These are phyloP conservation scores for Drosophila pegasa DNA, from an alignment of 2,888 invertebrate genomes.

Conservation along the genomic window DNA sequence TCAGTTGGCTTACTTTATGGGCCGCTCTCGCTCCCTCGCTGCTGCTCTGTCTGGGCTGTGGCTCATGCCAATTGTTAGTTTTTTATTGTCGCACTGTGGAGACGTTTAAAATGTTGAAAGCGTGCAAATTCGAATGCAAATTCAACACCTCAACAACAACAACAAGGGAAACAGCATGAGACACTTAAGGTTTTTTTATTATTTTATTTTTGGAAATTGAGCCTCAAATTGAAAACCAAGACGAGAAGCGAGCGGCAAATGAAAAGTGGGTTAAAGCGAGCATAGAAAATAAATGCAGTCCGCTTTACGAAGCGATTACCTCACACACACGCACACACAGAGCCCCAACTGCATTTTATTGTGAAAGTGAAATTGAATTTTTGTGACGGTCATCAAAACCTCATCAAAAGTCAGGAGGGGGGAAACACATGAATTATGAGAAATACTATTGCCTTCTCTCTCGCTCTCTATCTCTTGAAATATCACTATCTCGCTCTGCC, in stretches of 20 bases:
- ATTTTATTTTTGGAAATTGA: constrained; percentile 63
- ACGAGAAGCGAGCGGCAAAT: constrained; percentile 61
- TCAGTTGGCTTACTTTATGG: constrained; percentile 23
- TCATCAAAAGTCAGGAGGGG: constrained; percentile 38
- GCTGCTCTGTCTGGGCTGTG: constrained; percentile 39
- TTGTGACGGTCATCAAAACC: constrained; percentile 44
- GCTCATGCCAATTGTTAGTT: constrained; percentile 73
- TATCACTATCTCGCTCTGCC: not conserved
- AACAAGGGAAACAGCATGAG: constrained; percentile 27
- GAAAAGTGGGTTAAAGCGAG: constrained; percentile 75
- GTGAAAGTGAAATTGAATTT: constrained; percentile 68
- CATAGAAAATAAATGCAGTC: constrained; percentile 63
- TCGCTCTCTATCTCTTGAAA: not conserved
- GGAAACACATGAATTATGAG: constrained; percentile 8
- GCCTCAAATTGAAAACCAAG: constrained; percentile 73
- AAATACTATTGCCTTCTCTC: constrained; percentile 8
- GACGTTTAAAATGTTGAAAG: constrained; percentile 71
- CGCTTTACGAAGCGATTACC: constrained; percentile 54
- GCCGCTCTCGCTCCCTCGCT: not conserved
- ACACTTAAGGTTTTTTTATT: constrained; percentile 43
- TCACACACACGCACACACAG: constrained; percentile 43
- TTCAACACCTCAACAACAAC: constrained; percentile 66
- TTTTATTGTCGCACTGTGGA: constrained; percentile 53
- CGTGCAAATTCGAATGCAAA: constrained; percentile 79
- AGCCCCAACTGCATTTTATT: constrained; percentile 46